These are phyloP conservation scores for Sinodicranocentrus sp. DNA, from an alignment of 2,888 invertebrate genomes.

Conservation along the genomic window DNA sequence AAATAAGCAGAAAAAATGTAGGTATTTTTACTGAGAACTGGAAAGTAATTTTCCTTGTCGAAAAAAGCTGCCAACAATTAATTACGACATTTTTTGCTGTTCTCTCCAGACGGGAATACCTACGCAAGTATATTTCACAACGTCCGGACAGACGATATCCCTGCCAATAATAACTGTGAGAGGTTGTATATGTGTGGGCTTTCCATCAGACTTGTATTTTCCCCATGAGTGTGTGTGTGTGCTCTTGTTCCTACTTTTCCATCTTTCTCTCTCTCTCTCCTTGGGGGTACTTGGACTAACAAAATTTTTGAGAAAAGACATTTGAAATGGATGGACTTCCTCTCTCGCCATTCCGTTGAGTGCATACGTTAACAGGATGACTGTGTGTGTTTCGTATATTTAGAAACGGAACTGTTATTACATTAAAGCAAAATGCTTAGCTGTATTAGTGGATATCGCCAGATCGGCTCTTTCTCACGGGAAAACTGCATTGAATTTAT, in stretches of 20 bases:
- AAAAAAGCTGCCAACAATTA: conserved; percentile 63
- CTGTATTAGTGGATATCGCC: not conserved
- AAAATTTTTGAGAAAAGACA: not conserved
- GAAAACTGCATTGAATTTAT: not conserved
- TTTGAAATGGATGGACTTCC: conserved; percentile 9
- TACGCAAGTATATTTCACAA: not conserved
- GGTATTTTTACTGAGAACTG: no score
- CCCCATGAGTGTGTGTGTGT: no score
- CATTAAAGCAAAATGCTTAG: not conserved
- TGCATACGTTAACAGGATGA: not conserved
- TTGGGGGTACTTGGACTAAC: not conserved
- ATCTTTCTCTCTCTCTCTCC: no score
- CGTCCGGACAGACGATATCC: not conserved
- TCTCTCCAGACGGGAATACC: no score
- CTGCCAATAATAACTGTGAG: conserved; percentile 11
- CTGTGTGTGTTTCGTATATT: not conserved
- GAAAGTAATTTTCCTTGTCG: conserved; percentile 51
- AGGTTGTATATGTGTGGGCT: no score
- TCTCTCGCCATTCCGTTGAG: not conserved
- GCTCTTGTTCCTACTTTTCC: no score
- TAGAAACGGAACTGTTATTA: not conserved
- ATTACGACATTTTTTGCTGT: conserved; percentile 47
- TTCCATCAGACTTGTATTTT: no score
- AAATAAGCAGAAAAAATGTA: no score
- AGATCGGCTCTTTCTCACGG: conserved; percentile 3